These are phyloP conservation scores for Drosophila tropicalis DNA, from an alignment of 1,140 invertebrate genomes.

Conservation along the genomic window DNA sequence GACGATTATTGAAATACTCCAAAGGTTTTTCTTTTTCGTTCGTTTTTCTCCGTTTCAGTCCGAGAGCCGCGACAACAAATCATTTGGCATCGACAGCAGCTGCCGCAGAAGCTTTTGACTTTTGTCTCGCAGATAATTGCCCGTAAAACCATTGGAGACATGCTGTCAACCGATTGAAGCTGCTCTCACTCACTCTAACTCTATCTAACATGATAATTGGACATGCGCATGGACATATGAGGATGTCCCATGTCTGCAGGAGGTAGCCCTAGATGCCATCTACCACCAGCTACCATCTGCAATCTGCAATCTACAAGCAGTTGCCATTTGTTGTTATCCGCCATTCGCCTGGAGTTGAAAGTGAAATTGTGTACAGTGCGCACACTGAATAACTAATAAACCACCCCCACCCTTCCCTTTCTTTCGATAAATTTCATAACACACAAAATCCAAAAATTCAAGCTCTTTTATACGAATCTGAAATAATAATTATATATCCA, in stretches of 20 bases:
- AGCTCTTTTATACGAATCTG: slow-evolving; percentile 1
- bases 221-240: slow-evolving; percentile 58
- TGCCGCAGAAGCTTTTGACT: slow-evolving; percentile 49
- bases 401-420: too few relatives aligned
- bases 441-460: not conserved
- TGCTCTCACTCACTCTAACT: slow-evolving; percentile 73
- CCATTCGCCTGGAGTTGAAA: slow-evolving; percentile 35
- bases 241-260: slow-evolving; percentile 26
- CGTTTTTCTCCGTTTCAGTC: slow-evolving; percentile 28
- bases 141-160: slow-evolving; percentile 52
- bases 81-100: slow-evolving; percentile 53
- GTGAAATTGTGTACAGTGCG: slow-evolving; percentile 60
- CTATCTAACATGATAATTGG: slow-evolving; percentile 76
- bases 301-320: too few relatives aligned
- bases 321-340: not conserved
- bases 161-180: slow-evolving; percentile 47
- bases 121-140: slow-evolving; percentile 68
- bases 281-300: slow-evolving; percentile 22
- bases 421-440: not conserved
- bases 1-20: slow-evolving; percentile 76
- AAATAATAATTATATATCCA: slow-evolving; percentile 37
- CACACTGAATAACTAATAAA: slow-evolving; percentile 4
- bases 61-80: slow-evolving; percentile 53
- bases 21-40: slow-evolving; percentile 67
- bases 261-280: slow-evolving; percentile 56